Percentiles rank a stretch among this genome's conserved stretches.
Conservation (phyloP, 2,797 vertebrate genomes). For the Poecilia picta region DNA sequence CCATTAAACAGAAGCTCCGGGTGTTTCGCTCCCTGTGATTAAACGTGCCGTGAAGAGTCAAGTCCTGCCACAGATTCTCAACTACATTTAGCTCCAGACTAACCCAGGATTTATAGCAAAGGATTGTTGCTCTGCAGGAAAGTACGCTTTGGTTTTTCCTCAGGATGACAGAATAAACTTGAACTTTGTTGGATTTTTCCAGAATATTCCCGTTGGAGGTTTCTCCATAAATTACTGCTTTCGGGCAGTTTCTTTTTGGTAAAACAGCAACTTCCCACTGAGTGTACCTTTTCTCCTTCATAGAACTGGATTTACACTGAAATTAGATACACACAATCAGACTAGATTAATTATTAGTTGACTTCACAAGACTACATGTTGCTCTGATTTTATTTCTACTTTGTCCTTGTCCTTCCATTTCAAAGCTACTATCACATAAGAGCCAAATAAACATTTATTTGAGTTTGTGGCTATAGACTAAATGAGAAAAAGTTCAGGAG, state of each 20-base stretch:
- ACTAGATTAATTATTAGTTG: background rate
- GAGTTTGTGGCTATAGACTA: background rate
- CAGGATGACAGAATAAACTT: background rate
- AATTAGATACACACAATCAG: background rate
- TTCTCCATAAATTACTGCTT: background rate
- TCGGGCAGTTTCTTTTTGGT: background rate
- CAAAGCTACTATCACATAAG: background rate
- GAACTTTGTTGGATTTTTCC: background rate
- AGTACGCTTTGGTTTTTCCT: background rate
- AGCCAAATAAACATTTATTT: background rate
- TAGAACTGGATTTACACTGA: background rate
- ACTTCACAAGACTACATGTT: background rate
- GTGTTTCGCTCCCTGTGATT: slow-evolving; percentile 34
- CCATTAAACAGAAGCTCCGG: slow-evolving; percentile 36
- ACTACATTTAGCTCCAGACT: background rate
- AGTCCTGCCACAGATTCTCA: background rate
- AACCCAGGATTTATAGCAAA: background rate
- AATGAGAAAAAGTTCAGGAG: background rate
- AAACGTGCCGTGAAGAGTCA: background rate
- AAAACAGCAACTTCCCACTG: background rate
- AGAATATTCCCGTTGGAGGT: background rate
- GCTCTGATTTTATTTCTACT: background rate
- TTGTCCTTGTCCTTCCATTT: background rate
- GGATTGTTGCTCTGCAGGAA: background rate
- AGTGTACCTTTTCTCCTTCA: background rate